These are phyloP conservation scores for Hedya salicella DNA, from an alignment of 2,888 invertebrate genomes.

Conservation along the genomic window DNA sequence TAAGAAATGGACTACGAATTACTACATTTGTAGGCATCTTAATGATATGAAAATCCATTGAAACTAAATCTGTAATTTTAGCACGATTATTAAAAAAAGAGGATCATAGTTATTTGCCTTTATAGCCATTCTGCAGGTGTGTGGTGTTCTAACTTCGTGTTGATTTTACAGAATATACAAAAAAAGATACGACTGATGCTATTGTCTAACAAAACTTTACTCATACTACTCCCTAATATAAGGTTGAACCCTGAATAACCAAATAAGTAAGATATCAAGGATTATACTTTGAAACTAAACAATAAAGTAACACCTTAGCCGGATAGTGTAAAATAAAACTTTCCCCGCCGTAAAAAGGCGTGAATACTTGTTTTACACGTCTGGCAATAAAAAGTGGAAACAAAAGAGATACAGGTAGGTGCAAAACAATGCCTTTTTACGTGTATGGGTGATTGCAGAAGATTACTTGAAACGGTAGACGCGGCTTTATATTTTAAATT, in stretches of 20 bases:
- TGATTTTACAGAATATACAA: no score
- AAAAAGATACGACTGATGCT: no score
- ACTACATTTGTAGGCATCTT: no score
- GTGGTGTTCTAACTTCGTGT: no score
- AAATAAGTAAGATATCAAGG: constrained; percentile 12
- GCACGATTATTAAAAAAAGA: no score
- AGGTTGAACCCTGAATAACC: background rate
- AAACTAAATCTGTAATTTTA: no score
- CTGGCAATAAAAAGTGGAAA: constrained; percentile 26
- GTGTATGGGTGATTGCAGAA: constrained; percentile 35
- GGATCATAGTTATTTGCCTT: no score
- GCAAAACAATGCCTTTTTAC: constrained; percentile 33
- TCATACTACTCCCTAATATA: background rate
- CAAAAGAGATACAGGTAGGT: constrained; percentile 28
- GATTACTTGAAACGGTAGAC: constrained; percentile 11
- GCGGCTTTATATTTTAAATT: background rate
- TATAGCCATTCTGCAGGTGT: no score
- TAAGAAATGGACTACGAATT: no score
- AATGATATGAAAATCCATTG: no score
- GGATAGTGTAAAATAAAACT: constrained; percentile 28
- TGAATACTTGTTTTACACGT: constrained; percentile 33
- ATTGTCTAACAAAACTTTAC: background rate
- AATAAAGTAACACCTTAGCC: constrained; percentile 1
- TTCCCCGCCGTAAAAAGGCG: constrained; percentile 22
- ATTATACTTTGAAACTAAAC: constrained; percentile 21